Evolutionary conservation across 2,113 vertebrate genomes (phyloP).

Genomic region (Chaenocephalus aceratus): DNA sequence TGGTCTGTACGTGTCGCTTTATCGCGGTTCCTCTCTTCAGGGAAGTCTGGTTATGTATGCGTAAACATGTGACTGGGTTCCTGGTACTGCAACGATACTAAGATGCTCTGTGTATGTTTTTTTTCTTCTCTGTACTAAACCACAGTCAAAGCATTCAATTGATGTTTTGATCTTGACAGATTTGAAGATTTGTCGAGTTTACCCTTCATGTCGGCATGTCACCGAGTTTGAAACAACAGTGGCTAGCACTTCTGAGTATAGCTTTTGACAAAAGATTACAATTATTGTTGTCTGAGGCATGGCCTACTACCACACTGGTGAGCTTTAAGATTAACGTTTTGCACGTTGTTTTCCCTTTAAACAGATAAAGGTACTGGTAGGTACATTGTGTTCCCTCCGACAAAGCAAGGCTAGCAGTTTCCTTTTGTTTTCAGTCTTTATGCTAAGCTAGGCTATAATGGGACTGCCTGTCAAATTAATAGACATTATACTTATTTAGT

Average conservation of each 20-base stretch:
- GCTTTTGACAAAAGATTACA: too few species aligned
- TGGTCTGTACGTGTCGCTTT: slow-evolving; percentile 63
- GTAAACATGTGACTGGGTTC: slow-evolving; percentile 68
- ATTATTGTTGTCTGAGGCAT: too few species aligned
- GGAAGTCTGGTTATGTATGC: slow-evolving; percentile 67
- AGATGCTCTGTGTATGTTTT: not conserved
- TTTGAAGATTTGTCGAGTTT: not conserved
- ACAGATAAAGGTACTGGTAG: not conserved
- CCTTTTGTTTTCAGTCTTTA: too few species aligned
- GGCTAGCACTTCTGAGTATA: not conserved
- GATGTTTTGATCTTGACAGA: slow-evolving; percentile 13
- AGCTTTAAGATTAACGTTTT: too few species aligned
- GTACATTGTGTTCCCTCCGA: not conserved
- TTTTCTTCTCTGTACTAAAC: slow-evolving; percentile 13
- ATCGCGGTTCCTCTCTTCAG: slow-evolving; percentile 75
- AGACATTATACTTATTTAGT: not conserved
- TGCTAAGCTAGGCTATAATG: not conserved
- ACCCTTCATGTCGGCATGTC: not conserved
- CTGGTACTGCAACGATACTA: slow-evolving; percentile 65
- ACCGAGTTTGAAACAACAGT: not conserved
- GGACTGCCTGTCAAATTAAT: not conserved
- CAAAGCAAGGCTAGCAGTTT: not conserved
- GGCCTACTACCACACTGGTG: too few species aligned
- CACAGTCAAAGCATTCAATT: slow-evolving; percentile 6
- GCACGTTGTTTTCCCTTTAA: too few species aligned